Evolutionary conservation across 2,797 vertebrate species (phyloP), one percentile per base, ranked within the genome.

Genomic region (Clarias platycephalus): DNA sequence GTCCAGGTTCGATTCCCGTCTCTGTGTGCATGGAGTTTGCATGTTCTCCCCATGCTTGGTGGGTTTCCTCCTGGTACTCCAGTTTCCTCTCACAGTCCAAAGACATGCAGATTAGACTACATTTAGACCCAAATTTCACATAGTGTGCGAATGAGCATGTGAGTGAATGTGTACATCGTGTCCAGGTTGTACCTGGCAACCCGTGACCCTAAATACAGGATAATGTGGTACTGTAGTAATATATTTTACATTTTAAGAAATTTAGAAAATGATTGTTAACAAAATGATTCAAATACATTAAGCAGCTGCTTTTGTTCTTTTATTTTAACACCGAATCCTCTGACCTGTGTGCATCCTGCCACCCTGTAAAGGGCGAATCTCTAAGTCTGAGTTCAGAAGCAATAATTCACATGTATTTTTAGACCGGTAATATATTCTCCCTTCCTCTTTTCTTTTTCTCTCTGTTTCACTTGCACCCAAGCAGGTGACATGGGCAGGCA

Each of bases 321-420:
- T 37, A 12, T 37, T 67, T 34, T 20, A 40, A 75, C 60, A 34
- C 53, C 60, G 15, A 31, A 74, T 78, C 18, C 80, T 55, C 22
- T 66, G 84, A 83, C 81, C 84, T 26, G 3, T 79, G 55, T 67
- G 28, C 34, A 44, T 63, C 70, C 55, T 57, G 80, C 75, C 31
- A 40, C 40, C 37, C 57, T 12, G 44, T 16, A 83, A 83, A 80
- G 83, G 53, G 22, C 12, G 18, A 80, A 70, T 28, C 62, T 57
- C 55, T 4, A 67, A 84, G 40, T 80, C 79, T 89, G 86, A 89
- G 85, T 89, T 88, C 85, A 89, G 86, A 88, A 91, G 88, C 87
- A 88, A 90, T 90, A 92, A 91, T 93, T 93, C 90, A 90, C 82
- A 85, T 92, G 83, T 93, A 93, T 93, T 92, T 94, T 92, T 93